These are phyloP conservation scores for Pandemis corylana DNA, from an alignment of 2,888 invertebrate species.

Conservation along the genomic window DNA sequence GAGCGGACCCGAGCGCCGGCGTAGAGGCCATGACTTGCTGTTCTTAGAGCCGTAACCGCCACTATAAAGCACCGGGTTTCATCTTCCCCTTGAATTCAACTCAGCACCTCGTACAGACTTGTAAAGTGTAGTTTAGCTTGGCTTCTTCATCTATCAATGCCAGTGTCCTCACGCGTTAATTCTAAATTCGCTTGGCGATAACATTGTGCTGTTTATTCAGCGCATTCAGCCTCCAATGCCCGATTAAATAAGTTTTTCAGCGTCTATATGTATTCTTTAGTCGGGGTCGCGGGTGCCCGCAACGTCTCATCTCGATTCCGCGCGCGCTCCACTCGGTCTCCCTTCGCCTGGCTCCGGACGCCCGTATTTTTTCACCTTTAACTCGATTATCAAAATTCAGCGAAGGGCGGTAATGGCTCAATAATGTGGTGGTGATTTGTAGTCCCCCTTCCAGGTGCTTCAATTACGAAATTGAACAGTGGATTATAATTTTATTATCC, in stretches of 20 bases:
- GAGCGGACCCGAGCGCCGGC: constrained; percentile 4
- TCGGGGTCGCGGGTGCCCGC: neutral
- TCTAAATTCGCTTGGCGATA: no score
- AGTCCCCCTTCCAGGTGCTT: constrained; percentile 42
- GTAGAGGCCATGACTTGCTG: no score
- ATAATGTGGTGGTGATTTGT: constrained; percentile 58
- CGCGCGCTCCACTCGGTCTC: constrained; percentile 11
- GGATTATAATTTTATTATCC: constrained; percentile 40
- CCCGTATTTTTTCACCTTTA: constrained; percentile 58
- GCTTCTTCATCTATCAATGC: no score
- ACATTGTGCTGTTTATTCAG: no score
- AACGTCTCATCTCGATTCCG: constrained; percentile 31
- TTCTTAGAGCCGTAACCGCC: no score
- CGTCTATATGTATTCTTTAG: neutral
- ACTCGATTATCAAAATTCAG: constrained; percentile 65
- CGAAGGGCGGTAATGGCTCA: constrained; percentile 56
- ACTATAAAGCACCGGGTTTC: no score
- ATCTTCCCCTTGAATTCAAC: no score
- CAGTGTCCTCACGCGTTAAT: no score
- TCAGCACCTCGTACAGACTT: no score
- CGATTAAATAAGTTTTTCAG: neutral
- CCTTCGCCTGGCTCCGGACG: constrained; percentile 45
- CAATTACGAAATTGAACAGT: constrained; percentile 39
- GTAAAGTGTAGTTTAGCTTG: no score
- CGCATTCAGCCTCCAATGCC: neutral